Conservation (phyloP, 2,797 vertebrate species). For the Acipenser oxyrinchus region DNA sequence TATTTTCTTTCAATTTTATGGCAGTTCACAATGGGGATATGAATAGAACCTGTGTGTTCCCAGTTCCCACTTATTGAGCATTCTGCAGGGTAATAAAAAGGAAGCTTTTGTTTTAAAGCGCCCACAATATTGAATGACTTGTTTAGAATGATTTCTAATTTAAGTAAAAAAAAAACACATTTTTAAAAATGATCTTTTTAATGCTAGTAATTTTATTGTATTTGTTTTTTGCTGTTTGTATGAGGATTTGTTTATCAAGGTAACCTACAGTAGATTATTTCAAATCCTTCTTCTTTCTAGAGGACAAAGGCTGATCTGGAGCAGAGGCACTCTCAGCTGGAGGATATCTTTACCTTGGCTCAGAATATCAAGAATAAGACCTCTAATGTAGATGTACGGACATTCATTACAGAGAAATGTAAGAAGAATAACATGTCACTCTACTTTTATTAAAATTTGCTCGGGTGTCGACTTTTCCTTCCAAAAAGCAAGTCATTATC, state of each 20-base stretch:
- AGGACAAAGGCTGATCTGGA: constrained; percentile 87
- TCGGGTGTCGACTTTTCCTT: neutral
- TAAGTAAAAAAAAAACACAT: neutral
- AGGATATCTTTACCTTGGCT: constrained; percentile 87
- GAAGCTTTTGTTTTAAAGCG: neutral
- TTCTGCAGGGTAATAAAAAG: neutral
- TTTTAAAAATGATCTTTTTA: too few relatives aligned
- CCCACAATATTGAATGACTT: neutral
- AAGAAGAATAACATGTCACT: constrained; percentile 30
- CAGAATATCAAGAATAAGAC: constrained; percentile 98
- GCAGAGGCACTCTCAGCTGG: constrained; percentile 82
- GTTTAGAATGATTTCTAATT: neutral
- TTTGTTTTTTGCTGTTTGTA: neutral
- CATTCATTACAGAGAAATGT: constrained; percentile 90
- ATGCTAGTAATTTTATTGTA: neutral
- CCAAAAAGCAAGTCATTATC: too few relatives aligned
- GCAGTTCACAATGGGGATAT: neutral
- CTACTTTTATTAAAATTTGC: neutral
- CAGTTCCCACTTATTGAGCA: neutral
- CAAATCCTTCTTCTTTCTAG: constrained; percentile 40
- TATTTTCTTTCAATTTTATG: constrained; percentile 33
- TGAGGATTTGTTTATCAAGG: too few relatives aligned
- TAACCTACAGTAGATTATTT: too few relatives aligned
- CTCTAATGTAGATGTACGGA: constrained; percentile 82
- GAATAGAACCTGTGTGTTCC: neutral